phyloP scores from a whole-genome alignment of 2,888 invertebrate species.

The Kryphioiulus occultus region DNA sequence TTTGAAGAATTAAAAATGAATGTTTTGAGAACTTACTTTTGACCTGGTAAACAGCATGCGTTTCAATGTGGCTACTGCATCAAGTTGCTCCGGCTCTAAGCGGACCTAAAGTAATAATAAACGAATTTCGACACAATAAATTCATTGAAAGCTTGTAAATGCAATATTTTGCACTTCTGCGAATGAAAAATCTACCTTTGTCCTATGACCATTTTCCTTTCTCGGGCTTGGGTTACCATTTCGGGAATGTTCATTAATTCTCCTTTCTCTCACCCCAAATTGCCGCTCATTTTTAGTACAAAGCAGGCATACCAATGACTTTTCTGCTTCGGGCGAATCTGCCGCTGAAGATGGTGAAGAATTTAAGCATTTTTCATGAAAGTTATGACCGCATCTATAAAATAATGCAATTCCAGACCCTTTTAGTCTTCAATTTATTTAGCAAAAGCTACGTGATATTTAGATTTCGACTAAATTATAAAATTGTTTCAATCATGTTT shows the following conservation, averaged over 20 bases:
- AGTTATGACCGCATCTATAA: constrained; percentile 47
- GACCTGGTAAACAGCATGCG: neutral
- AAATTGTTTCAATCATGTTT: too few species aligned
- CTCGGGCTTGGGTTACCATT: neutral
- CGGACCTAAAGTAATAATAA: constrained; percentile 24
- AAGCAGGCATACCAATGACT: neutral
- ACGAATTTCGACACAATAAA: neutral
- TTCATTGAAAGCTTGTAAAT: neutral
- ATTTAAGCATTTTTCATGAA: constrained; percentile 45
- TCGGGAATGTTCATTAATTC: neutral
- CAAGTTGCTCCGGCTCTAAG: constrained; percentile 4
- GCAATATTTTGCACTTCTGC: neutral
- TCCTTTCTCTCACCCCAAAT: neutral
- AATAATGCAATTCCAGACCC: neutral
- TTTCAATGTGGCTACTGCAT: constrained; percentile 38
- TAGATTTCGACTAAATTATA: neutral
- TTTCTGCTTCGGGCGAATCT: neutral
- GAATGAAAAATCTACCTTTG: neutral
- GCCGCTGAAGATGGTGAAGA: neutral
- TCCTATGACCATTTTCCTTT: neutral
- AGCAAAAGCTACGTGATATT: neutral
- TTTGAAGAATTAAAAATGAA: neutral
- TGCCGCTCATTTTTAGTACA: neutral
- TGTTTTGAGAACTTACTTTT: neutral
- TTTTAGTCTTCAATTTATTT: neutral